Evolutionary conservation across 2,113 vertebrate genomes (phyloP).

Genomic region (Laticauda laticaudata): DNA sequence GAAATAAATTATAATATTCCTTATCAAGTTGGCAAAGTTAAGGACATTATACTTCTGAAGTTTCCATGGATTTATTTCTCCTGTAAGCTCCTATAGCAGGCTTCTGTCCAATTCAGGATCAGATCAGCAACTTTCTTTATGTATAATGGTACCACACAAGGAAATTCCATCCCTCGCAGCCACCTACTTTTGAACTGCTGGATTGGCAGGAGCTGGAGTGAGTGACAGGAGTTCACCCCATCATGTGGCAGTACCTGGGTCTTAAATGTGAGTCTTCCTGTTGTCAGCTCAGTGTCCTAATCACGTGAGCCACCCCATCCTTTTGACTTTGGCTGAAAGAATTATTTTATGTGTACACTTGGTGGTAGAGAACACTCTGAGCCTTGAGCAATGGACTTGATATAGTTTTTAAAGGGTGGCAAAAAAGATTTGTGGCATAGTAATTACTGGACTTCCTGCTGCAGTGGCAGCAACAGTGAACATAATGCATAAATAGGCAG

Average conservation of each 20-base stretch:
- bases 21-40: background rate
- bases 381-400: background rate
- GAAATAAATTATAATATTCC: background rate
- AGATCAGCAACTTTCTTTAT: background rate
- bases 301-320: too few relatives aligned
- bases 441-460: background rate
- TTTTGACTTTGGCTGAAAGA: background rate
- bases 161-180: background rate
- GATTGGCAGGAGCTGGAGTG: too few relatives aligned
- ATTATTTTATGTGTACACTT: background rate
- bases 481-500: background rate
- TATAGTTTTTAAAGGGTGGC: background rate
- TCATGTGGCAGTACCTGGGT: too few relatives aligned
- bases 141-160: background rate
- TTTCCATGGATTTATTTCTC: background rate
- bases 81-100: background rate
- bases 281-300: too few relatives aligned
- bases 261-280: too few relatives aligned
- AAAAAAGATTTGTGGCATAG: background rate
- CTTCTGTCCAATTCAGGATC: background rate
- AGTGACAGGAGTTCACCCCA: too few relatives aligned
- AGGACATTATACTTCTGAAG: background rate
- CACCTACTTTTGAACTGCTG: too few relatives aligned
- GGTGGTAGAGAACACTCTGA: background rate
- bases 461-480: background rate